Base-by-base conservation (phyloP, 2,888 invertebrate species). In the Caenorhabditis macrosperma region DNA sequence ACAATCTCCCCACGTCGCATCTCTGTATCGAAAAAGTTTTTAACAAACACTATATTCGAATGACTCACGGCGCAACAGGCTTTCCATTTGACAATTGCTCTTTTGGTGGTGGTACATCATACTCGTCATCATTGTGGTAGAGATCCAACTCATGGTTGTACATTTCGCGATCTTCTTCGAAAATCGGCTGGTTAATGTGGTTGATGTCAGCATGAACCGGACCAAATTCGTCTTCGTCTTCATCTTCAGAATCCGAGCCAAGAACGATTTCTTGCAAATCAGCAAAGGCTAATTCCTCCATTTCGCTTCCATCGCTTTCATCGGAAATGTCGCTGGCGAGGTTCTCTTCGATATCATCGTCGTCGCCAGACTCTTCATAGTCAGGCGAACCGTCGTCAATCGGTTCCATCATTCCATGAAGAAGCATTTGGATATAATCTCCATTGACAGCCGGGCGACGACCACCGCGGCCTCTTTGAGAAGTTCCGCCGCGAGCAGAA, bases 1-100 rank as follows among this genome's bases (percentile, higher is more conserved):
- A 28, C 74, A 75, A 22, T 75, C 74, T n/a, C 74, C 74, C 74
- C 74, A 75, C 0, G 64, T 66, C 1, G 48, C 6, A 46, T 75
- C 78, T 26, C 55, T 72, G 66, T 24, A 38, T 24, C 30, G n/a
- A 22, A 28, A 55, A 41, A 54, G 12, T 10, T 2, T 35, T 12
- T 7, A 41, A 17, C 10, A 22, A 17, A 41, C 20, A 41, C n/a
- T 20, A 35, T 9, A n/a, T 44, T n/a, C 17, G 15, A 33, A 35
- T 24, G 0, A 71, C 78, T 54, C n/a, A 66, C 64, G 78, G 71
- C 17, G 60, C 66, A 10, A 48, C 10, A 0, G 54, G 44, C 15
- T 52, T 60, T 20, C 66, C 78, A 12, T 30, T 41, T 0, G 22
- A 1, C 17, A 4, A 38, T 9, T 54, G 35, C 15, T 24, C 9